Evolutionary conservation across 2,797 vertebrate genomes (phyloP), one percentile per base, ranked within the genome.

Genomic region (Linurgus olivaceus): DNA sequence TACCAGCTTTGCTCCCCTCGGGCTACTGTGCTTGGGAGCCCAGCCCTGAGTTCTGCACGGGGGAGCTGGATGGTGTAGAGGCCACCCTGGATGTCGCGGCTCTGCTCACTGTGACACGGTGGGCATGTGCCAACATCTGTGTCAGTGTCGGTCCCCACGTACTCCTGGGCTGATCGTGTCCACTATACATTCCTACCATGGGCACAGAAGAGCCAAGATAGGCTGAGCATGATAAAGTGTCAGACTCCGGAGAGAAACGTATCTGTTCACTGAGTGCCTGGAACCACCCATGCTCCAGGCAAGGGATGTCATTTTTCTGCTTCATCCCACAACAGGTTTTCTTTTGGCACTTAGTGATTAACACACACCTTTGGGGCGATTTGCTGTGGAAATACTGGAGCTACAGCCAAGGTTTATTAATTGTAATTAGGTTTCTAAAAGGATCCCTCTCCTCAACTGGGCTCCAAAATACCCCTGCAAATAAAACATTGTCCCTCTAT

Each of bases 71-170:
- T 77, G 42, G 12, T 77, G 71, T 4, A 9, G 48, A 66, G 68
- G 26, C 71, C 89, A 58, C 74, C 70, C 47, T 26, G 74, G 24
- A 13, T 7, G 24, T 3, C 13, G 11, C 6, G 14, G 66, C 17
- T 35, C 5, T 4, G 1, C 23, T 24, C 37, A 23, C 19, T 12
- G 7, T 17, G 73, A 26, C 8, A 10, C 1, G 0, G 29, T 6
- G 19, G 57, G 10, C 26, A 19, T 2, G 6, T 8, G 25, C 44
- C 74, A 55, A 4, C 23, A 1, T 33, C 25, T 25, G 9, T 28
- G 16, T 28, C 58, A 11, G 0, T 8, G 4, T 33, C 31, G 1
- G 24, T 38, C n/a, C 17, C 31, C 1, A 0, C 4, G 9, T 0
- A 0, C 10, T 17, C 25, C 35, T 37, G 45, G 38, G 7, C 33